A percentile compares a stretch with the other conserved stretches of the same genome.
These are phyloP conservation scores for Pteruthius melanotis DNA, from an alignment of 2,113 vertebrate species.

Conservation along the genomic window DNA sequence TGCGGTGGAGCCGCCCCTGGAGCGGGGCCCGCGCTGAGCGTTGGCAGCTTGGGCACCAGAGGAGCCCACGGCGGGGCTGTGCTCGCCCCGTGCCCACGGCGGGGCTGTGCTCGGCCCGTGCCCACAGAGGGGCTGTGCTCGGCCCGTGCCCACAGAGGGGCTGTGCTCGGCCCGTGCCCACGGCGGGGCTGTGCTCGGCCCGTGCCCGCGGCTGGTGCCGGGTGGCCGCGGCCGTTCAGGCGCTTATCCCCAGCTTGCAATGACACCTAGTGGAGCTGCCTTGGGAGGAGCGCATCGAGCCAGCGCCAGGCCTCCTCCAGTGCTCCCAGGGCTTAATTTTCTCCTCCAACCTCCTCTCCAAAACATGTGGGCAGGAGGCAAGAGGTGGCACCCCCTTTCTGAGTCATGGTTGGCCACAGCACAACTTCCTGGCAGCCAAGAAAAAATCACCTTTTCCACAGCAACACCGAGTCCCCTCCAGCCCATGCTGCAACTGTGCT, in stretches of 20 bases:
- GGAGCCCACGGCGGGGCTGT: background rate
- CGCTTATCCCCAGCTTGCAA: background rate
- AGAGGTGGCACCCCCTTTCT: background rate
- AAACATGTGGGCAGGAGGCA: background rate
- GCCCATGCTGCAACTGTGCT: background rate
- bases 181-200: background rate
- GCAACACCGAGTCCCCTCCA: fast-evolving
- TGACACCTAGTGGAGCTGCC: conserved; percentile 52
- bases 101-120: background rate
- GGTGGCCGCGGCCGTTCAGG: background rate
- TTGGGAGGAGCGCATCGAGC: background rate
- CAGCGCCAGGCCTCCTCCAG: fast-evolving
- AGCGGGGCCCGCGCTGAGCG: fast-evolving
- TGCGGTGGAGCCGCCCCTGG: fast-evolving
- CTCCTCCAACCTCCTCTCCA: background rate
- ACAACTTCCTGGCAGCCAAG: background rate
- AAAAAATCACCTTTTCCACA: background rate
- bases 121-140: background rate
- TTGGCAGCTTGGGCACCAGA: fast-evolving
- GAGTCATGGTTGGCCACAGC: fast-evolving
- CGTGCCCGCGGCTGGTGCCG: background rate
- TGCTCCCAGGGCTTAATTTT: background rate
- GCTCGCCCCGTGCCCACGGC: too few relatives aligned
- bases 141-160: background rate
- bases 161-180: background rate